Percentiles rank a stretch among this genome's conserved stretches.
phyloP scores from a whole-genome alignment of 2,888 invertebrate species.

The Bellardia pandia region DNA sequence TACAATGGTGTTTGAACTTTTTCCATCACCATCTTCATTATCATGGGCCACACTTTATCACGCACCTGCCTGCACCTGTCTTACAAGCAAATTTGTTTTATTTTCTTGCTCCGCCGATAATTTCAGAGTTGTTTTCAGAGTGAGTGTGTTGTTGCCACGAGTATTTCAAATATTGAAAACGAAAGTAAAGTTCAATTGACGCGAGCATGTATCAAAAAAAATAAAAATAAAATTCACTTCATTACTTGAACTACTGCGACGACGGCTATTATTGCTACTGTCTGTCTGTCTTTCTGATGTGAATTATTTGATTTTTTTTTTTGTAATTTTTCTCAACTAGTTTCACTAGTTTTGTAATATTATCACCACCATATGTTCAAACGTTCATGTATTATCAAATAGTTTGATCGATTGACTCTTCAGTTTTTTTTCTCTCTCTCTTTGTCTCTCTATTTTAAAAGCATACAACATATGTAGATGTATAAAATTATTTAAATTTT shows the following conservation, averaged over 20 bases:
- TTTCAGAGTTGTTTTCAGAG: constrained; percentile 8
- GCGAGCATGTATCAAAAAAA: constrained; percentile 49
- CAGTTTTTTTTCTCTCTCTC: constrained; percentile 17
- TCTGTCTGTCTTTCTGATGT: constrained; percentile 40
- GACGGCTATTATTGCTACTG: constrained; percentile 29
- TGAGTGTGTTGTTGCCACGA: background rate
- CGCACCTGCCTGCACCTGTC: constrained; percentile 71
- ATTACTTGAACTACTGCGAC: constrained; percentile 37
- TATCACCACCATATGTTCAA: constrained; percentile 28
- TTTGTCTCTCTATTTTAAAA: background rate
- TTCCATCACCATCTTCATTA: constrained; percentile 60
- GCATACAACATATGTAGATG: background rate
- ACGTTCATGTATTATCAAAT: constrained; percentile 66
- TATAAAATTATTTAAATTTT: constrained; percentile 42
- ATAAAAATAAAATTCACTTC: constrained; percentile 52
- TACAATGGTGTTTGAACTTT: constrained; percentile 67
- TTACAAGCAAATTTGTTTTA: constrained; percentile 45
- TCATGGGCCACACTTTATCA: constrained; percentile 63
- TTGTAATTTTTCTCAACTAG: constrained; percentile 53
- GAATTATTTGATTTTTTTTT: constrained; percentile 35
- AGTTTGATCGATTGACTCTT: constrained; percentile 56
- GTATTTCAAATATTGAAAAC: constrained; percentile 66
- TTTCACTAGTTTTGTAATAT: constrained; percentile 73
- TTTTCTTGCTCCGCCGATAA: constrained; percentile 13
- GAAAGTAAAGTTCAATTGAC: constrained; percentile 73